These are phyloP conservation scores for Lepidocyrtoides sp. DNA, from an alignment of 2,888 invertebrate genomes.

Conservation along the genomic window DNA sequence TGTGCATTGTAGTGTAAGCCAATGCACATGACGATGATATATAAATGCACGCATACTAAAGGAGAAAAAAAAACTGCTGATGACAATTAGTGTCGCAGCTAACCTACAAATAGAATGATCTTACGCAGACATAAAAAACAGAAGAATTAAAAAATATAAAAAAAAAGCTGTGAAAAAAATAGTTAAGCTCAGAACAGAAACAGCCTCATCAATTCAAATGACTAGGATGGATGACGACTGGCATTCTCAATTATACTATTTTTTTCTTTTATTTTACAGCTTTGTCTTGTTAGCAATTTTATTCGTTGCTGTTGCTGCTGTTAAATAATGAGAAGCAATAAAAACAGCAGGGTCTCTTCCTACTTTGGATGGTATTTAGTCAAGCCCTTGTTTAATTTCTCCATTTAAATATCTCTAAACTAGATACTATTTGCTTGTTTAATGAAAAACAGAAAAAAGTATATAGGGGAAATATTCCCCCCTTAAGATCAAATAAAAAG, in stretches of 20 bases:
- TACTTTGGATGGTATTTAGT: constrained; percentile 68
- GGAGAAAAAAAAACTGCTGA: constrained; percentile 46
- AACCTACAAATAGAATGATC: constrained; percentile 54
- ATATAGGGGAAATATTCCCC: neutral
- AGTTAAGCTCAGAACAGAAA: constrained; percentile 35
- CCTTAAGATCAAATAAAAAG: neutral
- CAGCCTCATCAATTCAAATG: neutral
- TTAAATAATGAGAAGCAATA: constrained; percentile 64
- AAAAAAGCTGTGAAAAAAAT: constrained; percentile 6
- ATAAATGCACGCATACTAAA: neutral
- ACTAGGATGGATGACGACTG: neutral
- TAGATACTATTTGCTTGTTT: neutral
- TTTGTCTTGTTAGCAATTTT: constrained; percentile 60
- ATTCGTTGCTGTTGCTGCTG: constrained; percentile 34
- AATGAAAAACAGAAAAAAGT: neutral
- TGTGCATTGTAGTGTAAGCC: neutral
- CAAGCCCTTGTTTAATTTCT: constrained; percentile 74
- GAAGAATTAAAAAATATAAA: constrained; percentile 36
- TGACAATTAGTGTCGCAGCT: constrained; percentile 66
- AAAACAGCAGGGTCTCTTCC: constrained; percentile 66
- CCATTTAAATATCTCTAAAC: constrained; percentile 50
- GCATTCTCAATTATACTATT: neutral
- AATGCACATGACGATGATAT: constrained; percentile 43
- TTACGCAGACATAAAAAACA: constrained; percentile 29
- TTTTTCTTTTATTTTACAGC: neutral